Evolutionary conservation across 2,797 vertebrate genomes (phyloP).

Genomic region (Danio choprae): DNA sequence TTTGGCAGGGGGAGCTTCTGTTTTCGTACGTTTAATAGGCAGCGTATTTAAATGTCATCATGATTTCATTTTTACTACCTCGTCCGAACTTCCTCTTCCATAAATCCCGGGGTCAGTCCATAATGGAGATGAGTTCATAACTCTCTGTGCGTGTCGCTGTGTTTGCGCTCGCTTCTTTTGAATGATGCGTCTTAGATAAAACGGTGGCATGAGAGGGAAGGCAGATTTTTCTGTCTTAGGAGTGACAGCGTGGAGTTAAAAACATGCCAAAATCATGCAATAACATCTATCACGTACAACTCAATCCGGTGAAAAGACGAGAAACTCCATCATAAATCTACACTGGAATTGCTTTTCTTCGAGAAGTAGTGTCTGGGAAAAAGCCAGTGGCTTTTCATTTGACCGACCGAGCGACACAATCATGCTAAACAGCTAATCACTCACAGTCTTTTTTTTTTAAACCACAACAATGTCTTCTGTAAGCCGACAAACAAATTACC

Average conservation of each 20-base stretch:
- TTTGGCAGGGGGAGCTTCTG: conserved; percentile 71
- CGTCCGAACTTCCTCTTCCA: conserved; percentile 70
- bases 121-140: conserved; percentile 77
- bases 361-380: conserved; percentile 48
- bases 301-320: conserved; percentile 46
- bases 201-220: not conserved
- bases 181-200: conserved; percentile 34
- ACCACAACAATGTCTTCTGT: conserved; percentile 41
- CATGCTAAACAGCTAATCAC: conserved; percentile 43
- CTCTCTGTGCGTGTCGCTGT: conserved; percentile 69
- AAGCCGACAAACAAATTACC: conserved; percentile 49
- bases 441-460: conserved; percentile 45
- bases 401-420: conserved; percentile 30
- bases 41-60: conserved; percentile 77
- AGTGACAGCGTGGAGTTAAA: conserved; percentile 13
- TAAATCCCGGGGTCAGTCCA: conserved; percentile 61
- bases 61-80: conserved; percentile 73
- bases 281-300: conserved; percentile 51
- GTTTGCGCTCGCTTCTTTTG: conserved; percentile 57
- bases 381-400: conserved; percentile 40
- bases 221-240: conserved; percentile 25
- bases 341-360: conserved; percentile 35
- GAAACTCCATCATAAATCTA: conserved; percentile 43
- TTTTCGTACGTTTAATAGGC: conserved; percentile 69
- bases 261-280: not conserved